phyloP scores from a whole-genome alignment of 2,113 vertebrate genomes.

The Brienomyrus brachyistius region DNA sequence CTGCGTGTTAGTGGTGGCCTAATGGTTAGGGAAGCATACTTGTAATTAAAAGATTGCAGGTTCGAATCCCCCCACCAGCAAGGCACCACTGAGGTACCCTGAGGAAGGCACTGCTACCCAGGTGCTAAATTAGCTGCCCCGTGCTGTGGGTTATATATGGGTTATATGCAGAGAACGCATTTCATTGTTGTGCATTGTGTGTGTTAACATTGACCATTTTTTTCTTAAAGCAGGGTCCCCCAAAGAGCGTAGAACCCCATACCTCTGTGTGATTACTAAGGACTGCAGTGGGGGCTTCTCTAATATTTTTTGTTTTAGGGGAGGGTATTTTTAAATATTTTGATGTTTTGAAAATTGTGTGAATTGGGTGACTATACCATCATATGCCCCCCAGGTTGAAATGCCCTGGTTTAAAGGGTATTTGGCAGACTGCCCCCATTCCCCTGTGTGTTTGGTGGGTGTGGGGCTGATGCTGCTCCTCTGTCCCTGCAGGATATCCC shows the following conservation, averaged over 20 bases:
- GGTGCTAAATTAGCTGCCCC: no score
- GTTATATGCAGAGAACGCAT: no score
- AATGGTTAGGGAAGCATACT: no score
- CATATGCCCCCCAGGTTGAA: neutral
- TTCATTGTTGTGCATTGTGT: no score
- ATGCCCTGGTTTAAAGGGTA: neutral
- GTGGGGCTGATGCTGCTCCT: neutral
- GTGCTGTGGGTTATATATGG: no score
- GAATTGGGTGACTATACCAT: neutral
- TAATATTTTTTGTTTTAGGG: neutral
- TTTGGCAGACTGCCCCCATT: neutral
- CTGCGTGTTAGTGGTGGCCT: neutral
- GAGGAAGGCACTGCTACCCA: no score
- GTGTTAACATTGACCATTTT: neutral
- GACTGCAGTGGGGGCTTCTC: neutral
- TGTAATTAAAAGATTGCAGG: no score
- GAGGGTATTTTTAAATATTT: neutral
- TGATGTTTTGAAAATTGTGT: neutral
- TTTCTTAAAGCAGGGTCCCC: neutral
- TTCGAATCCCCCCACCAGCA: no score
- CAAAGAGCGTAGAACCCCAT: neutral
- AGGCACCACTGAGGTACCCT: no score
- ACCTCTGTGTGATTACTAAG: neutral
- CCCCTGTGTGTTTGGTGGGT: neutral
- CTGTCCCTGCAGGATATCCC: constrained; percentile 63